Conservation (phyloP, 1,140 invertebrate species). For the Trichomalopsis sarcophagae region DNA sequence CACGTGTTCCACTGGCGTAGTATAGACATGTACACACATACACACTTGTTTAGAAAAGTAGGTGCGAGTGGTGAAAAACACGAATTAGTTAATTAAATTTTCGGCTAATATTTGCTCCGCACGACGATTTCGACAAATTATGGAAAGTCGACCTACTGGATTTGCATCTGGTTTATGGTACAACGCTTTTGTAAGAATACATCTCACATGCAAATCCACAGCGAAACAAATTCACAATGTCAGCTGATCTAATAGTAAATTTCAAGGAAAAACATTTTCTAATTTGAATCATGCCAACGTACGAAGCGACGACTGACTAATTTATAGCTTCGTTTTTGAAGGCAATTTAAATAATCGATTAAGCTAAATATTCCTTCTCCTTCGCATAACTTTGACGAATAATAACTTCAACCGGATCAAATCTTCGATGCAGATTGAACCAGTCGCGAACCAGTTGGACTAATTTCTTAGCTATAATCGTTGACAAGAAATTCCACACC, state of each 20-base stretch:
- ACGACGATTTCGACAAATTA: not conserved
- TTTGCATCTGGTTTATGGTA: too few species aligned
- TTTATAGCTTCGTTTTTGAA: not conserved
- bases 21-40: not conserved
- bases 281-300: not conserved
- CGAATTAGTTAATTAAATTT: slow-evolving; percentile 1
- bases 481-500: slow-evolving; percentile 20
- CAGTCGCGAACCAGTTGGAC: slow-evolving; percentile 14
- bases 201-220: too few species aligned
- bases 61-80: not conserved
- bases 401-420: not conserved
- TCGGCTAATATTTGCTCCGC: not conserved
- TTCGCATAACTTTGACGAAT: not conserved
- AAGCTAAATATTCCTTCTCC: not conserved
- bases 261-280: not conserved
- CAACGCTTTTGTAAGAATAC: too few species aligned
- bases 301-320: not conserved
- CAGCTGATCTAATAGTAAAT: not conserved
- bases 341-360: not conserved
- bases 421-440: slow-evolving; percentile 39
- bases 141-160: not conserved
- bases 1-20: not conserved
- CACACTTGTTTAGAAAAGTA: not conserved
- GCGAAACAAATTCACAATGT: not conserved
- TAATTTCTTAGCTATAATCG: slow-evolving; percentile 25